phyloP scores from a whole-genome alignment of 1,140 invertebrate species.

The Philopotamus ludificatus region DNA sequence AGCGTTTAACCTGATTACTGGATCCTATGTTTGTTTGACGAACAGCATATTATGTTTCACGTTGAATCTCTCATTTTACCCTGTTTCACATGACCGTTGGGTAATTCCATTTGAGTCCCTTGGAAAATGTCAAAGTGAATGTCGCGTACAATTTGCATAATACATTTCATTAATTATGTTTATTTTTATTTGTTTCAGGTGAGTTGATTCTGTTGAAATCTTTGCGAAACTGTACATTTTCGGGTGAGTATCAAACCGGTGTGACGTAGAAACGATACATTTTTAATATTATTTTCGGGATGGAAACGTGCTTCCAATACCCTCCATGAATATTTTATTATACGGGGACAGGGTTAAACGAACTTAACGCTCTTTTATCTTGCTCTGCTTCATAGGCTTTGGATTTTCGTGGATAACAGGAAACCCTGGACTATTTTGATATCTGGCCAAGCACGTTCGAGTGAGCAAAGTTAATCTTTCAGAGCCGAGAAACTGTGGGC shows the following conservation, averaged over 20 bases:
- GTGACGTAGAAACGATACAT: no score
- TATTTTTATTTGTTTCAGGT: not conserved
- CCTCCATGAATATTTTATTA: not conserved
- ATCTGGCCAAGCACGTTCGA: slow-evolving; percentile 33
- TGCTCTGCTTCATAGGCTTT: slow-evolving; percentile 1
- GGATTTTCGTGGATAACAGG: slow-evolving; percentile 22
- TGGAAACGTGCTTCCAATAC: not conserved
- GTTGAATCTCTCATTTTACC: not conserved
- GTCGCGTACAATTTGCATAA: no score
- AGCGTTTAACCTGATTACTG: not conserved
- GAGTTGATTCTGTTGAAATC: not conserved
- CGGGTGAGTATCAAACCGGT: no score
- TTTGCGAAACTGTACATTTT: not conserved
- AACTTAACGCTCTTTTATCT: slow-evolving; percentile 15
- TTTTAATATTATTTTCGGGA: no score
- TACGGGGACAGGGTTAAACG: not conserved
- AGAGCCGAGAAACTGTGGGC: slow-evolving; percentile 12
- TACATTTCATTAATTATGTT: not conserved
- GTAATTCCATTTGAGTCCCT: not conserved
- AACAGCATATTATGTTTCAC: not conserved
- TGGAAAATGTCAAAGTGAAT: no score
- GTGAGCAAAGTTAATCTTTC: slow-evolving; percentile 36
- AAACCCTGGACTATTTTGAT: slow-evolving; percentile 31
- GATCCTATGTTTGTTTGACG: not conserved
- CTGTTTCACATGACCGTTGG: not conserved